Evolutionary conservation across 2,113 vertebrate species (phyloP), one percentile per base, ranked within the genome.

Genomic region (Brachirus orientalis): DNA sequence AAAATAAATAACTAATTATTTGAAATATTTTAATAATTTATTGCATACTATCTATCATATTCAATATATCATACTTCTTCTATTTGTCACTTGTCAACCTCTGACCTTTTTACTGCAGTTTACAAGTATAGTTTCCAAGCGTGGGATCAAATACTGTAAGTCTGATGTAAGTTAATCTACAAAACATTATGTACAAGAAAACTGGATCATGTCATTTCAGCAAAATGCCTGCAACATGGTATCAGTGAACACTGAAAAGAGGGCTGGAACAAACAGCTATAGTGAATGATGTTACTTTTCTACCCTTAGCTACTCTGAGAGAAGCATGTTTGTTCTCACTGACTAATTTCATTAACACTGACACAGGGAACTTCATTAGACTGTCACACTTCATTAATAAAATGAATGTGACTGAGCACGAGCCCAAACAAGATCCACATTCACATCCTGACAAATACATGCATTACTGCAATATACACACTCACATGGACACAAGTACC

Each of bases 301-400:
- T 74, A 81, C 48, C 60, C 59, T 75, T 53, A 51, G 69, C 60
- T 66, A 71, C 66, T 58, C 44, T 59, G 67, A 69, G 70, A 72
- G 58, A 79, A 80, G 48, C 1, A n/a, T 66, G 75, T 76, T 75
- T 68, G 70, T 78, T 82, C 71, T 60, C 72, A 55, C 54, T 60
- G 68, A 78, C 60, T 84, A 63, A 87, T 87, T 86, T 59, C 84
- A 90, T 90, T 85, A 91, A 79, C 58, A 82, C 41, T n/a, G 61
- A 82, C 76, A 69, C 63, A 45, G 46, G 75, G 45, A 80, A 85
- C 82, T 80, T 87, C 72, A 87, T 89, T 83, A 85, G 57, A 65
- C 33, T 57, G 60, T 76, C 77, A 77, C 70, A 65, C 52, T 71
- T 78, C 72, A 77, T 82, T 80, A 77, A 87, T 84, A 61, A 80